Evolutionary conservation across 2,113 vertebrate species (phyloP).

Genomic region (Callorhinus ursinus): DNA sequence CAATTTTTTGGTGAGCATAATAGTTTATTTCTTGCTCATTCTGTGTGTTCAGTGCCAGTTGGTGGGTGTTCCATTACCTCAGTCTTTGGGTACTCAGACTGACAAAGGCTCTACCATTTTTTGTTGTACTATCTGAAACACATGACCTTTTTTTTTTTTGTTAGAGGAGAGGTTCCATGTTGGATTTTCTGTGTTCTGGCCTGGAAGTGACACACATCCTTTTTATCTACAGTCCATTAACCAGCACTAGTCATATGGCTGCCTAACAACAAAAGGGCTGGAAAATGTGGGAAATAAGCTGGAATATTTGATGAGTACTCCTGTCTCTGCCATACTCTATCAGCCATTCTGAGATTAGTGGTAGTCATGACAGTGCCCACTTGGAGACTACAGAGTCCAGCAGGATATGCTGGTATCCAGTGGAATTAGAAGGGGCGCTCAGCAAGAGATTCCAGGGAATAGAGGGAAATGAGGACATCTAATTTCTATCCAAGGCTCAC

Average conservation of each 20-base stretch:
- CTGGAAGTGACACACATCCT: background rate
- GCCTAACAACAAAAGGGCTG: background rate
- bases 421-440: background rate
- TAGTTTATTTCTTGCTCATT: background rate
- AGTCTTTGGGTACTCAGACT: background rate
- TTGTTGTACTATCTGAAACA: background rate
- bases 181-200: background rate
- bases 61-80: background rate
- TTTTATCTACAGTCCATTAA: background rate
- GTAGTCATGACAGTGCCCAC: background rate
- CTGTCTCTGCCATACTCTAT: background rate
- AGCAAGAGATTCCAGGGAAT: background rate
- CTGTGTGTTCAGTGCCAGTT: background rate
- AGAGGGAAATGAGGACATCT: background rate
- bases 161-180: background rate
- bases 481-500: background rate
- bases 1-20: background rate
- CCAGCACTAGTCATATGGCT: background rate
- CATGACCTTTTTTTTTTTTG: background rate
- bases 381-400: background rate
- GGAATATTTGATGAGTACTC: background rate
- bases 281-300: background rate
- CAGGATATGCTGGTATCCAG: background rate
- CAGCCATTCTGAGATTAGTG: background rate
- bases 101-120: background rate